These are phyloP conservation scores for Podabrus alpinus DNA, from an alignment of 2,888 invertebrate species.

Conservation along the genomic window DNA sequence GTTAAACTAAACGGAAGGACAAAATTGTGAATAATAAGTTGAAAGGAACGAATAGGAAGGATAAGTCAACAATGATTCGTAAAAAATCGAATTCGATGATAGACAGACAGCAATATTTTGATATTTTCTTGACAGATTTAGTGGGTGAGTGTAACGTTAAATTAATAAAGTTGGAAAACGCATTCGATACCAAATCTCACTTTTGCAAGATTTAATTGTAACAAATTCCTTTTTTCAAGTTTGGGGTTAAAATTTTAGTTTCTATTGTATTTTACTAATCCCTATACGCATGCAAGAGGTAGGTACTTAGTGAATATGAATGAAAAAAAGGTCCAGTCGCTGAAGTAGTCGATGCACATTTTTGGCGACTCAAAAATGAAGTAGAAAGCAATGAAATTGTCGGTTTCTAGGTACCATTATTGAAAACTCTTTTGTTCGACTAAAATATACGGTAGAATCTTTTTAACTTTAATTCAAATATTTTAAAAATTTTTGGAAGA, in stretches of 20 bases:
- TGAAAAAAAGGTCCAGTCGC: conserved; percentile 45
- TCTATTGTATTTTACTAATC: conserved; percentile 39
- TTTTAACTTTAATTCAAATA: not conserved
- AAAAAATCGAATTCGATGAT: conserved; percentile 25
- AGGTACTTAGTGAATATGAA: conserved; percentile 48
- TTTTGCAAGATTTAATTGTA: not conserved
- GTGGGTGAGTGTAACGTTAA: not conserved
- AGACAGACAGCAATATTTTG: conserved; percentile 38
- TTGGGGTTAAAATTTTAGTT: conserved; percentile 33
- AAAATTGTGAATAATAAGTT: conserved; percentile 46
- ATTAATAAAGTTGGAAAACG: not conserved
- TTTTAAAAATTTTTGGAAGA: not conserved
- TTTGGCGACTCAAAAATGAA: conserved; percentile 43
- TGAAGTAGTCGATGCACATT: conserved; percentile 54
- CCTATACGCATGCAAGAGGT: conserved; percentile 43
- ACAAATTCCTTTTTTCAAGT: not conserved
- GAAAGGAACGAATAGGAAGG: conserved; percentile 40
- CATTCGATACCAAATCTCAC: no score
- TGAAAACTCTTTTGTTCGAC: conserved; percentile 18
- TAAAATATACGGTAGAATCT: conserved; percentile 7
- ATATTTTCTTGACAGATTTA: conserved; percentile 38
- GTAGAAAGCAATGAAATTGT: conserved; percentile 15
- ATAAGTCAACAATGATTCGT: conserved; percentile 41
- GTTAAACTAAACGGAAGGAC: conserved; percentile 53
- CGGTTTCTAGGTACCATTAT: conserved; percentile 12